These are phyloP conservation scores for Moxostoma hubbsi DNA, from an alignment of 2,797 vertebrate species.

Conservation along the genomic window DNA sequence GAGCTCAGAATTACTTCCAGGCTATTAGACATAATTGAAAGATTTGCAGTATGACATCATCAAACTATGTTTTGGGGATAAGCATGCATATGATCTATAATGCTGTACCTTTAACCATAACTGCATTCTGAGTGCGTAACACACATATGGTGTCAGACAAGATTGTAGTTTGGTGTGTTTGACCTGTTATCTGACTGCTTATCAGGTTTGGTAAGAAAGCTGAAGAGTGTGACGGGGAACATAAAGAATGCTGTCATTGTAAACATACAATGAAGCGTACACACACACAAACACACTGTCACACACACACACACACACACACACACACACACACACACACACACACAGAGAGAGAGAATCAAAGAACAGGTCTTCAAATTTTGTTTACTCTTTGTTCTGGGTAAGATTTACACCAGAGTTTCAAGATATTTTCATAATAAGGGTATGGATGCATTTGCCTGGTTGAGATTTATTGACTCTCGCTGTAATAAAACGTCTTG, in stretches of 20 bases:
- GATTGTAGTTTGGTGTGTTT: constrained; percentile 78
- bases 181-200: constrained; percentile 71
- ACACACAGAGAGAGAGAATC: background rate
- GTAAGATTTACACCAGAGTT: background rate
- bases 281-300: background rate
- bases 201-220: constrained; percentile 63
- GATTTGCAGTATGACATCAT: background rate
- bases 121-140: constrained; percentile 39
- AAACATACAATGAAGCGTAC: constrained; percentile 64
- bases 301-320: background rate
- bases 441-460: background rate
- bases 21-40: constrained; percentile 16
- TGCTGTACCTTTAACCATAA: constrained; percentile 14
- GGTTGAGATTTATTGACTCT: constrained; percentile 22
- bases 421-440: constrained; percentile 28
- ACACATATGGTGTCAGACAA: constrained; percentile 57
- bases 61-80: background rate
- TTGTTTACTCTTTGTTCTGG: constrained; percentile 1
- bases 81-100: background rate
- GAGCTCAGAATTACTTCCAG: background rate
- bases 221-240: constrained; percentile 63
- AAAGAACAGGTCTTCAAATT: constrained; percentile 17
- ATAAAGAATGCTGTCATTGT: constrained; percentile 71
- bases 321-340: background rate
- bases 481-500: constrained; percentile 19